Evolutionary conservation across 2,797 vertebrate species (phyloP), one percentile per base, ranked within the genome.

Genomic region (Avahi laniger): DNA sequence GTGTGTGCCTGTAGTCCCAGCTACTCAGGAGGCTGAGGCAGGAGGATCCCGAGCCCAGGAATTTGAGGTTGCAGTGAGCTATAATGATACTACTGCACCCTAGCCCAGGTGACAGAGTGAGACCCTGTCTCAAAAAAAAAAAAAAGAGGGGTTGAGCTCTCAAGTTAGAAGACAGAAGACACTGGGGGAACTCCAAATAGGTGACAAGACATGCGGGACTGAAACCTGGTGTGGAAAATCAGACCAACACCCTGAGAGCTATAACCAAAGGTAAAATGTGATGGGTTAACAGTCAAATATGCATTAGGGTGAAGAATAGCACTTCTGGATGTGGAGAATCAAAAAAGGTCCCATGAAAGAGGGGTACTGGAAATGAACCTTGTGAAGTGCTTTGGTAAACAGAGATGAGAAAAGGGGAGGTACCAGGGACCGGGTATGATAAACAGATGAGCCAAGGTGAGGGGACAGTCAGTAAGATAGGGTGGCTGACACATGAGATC

Each of bases 381-480:
- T 75, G 26, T 5, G 7, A 33, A 79, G 41, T 38, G 4, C 20
- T 57, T 5, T 57, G 72, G 43, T 4, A 57, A 94, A 80, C 69
- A 80, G 54, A 81, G 38, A 43, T 20, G 65, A 54, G 73, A 54
- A 52, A 82, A 73, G 30, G 24, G 28, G 54, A 6, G 43, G 18
- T n/a, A 30, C 2, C 41, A 35, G 2, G 17, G 1, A 22, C 1
- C 22, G 26, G 7, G 24, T 52, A 22, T 3, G 46, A 17, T 15
- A 70, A 83, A 46, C 15, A 59, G 7, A 28, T 3, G 20, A 22
- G 20, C 30, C 46, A n/a, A 76, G 24, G 26, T 1, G 3, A 5
- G 10, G 41, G 30, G 30, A n/a, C 15, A 81, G 28, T 28, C 24
- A 26, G 28, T 18, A 59, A 54, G 63, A 20, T 89, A 26, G 2